Percentiles rank a stretch among this genome's conserved stretches.
Conservation (phyloP, 2,797 vertebrate genomes). For the Hoplostethus mediterraneus region DNA sequence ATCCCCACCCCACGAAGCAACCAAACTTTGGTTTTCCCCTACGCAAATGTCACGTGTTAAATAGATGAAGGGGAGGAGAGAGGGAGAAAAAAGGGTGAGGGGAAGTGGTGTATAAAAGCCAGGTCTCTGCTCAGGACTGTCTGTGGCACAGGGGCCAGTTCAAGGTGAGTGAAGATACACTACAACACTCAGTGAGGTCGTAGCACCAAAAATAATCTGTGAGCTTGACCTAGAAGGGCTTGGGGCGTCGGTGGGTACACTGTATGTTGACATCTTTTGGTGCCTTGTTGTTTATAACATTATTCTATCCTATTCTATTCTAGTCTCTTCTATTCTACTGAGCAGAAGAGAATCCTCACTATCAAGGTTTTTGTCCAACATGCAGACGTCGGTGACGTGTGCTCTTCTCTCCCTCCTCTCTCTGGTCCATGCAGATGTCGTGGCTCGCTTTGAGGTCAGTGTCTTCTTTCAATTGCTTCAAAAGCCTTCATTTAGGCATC, state of each 20-base stretch:
- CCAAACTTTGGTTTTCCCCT: background rate
- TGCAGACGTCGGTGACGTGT: conserved; percentile 36
- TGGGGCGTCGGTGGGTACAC: too few species aligned
- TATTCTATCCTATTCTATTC: background rate
- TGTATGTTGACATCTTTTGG: background rate
- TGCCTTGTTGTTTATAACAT: background rate
- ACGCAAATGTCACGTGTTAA: conserved; percentile 16
- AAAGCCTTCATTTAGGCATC: background rate
- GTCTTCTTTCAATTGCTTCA: background rate
- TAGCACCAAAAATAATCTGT: too few species aligned
- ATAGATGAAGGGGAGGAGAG: conserved; percentile 24
- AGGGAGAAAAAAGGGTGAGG: conserved; percentile 42
- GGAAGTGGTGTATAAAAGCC: conserved; percentile 47
- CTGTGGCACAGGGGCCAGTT: conserved; percentile 11
- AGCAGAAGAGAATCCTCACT: background rate
- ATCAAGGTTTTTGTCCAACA: conserved; percentile 28
- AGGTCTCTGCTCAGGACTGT: background rate
- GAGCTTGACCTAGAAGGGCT: too few species aligned
- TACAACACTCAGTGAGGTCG: background rate
- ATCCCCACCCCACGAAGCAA: background rate
- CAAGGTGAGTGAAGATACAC: conserved; percentile 62
- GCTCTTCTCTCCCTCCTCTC: conserved; percentile 52
- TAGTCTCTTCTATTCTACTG: background rate
- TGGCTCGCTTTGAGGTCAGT: conserved; percentile 72
- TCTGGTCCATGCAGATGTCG: conserved; percentile 66